phyloP scores from a whole-genome alignment of 2,888 invertebrate genomes.

The Lamellibrachia columna region DNA sequence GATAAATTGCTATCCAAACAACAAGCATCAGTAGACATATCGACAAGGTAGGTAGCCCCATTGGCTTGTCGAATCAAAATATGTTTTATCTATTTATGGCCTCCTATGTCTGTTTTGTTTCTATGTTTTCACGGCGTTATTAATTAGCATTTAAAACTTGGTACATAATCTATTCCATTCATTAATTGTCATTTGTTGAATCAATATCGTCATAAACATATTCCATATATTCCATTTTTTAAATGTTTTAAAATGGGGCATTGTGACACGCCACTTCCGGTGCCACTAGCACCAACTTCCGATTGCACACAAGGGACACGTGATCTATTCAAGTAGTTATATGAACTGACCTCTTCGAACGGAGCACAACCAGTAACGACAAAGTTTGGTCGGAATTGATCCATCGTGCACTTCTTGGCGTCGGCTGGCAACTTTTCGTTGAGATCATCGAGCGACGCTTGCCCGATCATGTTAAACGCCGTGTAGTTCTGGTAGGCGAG shows the following conservation, averaged over 20 bases:
- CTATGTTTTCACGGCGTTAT: background rate
- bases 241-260: background rate
- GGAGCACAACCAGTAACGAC: background rate
- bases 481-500: background rate
- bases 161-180: background rate
- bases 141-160: background rate
- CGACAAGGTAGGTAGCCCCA: too few species aligned
- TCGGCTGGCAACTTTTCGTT: background rate
- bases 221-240: background rate
- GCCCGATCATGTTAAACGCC: background rate
- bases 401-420: background rate
- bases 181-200: background rate
- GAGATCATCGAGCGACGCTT: background rate
- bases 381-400: background rate
- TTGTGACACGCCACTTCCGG: background rate
- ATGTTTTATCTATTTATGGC: too few species aligned
- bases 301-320: background rate
- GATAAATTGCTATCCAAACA: too few species aligned
- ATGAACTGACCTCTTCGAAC: background rate
- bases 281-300: background rate
- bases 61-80: too few species aligned
- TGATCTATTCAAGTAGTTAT: background rate
- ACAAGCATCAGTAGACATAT: too few species aligned
- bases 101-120: background rate
- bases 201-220: background rate